Conservation (phyloP, 2,113 vertebrate genomes). For the Pteruthius melanotis region DNA sequence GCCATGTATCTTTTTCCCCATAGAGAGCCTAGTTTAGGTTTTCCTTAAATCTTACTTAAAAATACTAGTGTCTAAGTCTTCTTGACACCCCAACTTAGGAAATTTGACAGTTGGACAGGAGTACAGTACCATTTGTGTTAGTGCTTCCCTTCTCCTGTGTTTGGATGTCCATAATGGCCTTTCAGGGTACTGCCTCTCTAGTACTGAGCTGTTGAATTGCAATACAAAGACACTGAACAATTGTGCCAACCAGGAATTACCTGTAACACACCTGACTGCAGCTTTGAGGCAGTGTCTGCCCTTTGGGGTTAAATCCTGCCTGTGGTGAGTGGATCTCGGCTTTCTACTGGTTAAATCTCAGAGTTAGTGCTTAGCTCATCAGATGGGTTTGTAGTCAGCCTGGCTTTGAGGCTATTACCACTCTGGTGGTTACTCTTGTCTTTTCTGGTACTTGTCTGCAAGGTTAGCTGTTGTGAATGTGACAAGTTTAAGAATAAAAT, state of each 20-base stretch:
- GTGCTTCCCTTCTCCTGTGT: not conserved
- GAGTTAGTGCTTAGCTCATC: not conserved
- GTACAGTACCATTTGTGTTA: not conserved
- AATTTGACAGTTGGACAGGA: not conserved
- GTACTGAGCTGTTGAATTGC: not conserved
- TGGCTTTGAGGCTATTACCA: not conserved
- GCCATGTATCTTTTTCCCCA: not conserved
- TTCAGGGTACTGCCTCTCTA: not conserved
- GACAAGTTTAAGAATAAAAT: not conserved
- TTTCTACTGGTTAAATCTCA: not conserved
- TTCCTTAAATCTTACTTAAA: not conserved
- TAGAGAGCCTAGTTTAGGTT: not conserved
- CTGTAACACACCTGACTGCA: fast-evolving
- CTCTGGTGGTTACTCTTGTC: not conserved
- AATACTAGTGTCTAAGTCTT: not conserved
- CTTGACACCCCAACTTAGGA: not conserved
- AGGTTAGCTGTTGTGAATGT: not conserved
- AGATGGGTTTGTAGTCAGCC: not conserved
- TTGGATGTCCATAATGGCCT: not conserved
- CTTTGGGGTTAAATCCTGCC: not conserved
- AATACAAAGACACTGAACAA: not conserved
- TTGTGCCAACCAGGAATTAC: not conserved
- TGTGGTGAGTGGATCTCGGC: not conserved
- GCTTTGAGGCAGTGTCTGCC: not conserved
- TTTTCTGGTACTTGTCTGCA: not conserved